These are phyloP conservation scores for Nephrocerus scutellatus DNA, from an alignment of 2,888 invertebrate genomes.

Conservation along the genomic window DNA sequence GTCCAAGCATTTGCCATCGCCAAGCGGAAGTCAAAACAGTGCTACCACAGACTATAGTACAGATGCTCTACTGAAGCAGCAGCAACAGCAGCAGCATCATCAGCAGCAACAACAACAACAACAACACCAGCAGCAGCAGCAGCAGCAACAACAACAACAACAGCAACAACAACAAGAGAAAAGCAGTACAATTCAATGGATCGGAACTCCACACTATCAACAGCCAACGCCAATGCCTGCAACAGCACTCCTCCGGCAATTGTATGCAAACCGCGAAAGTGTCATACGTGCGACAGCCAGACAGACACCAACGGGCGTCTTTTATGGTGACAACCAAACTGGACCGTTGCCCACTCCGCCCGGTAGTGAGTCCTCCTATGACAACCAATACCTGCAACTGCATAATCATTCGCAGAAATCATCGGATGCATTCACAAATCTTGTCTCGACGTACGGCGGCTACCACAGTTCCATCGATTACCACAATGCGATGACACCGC, in stretches of 20 bases:
- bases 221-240: constrained; percentile 66
- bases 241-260: constrained; percentile 78
- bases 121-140: constrained; percentile 50
- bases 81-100: constrained; percentile 9
- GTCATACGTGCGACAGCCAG: constrained; percentile 82
- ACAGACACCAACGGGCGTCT: constrained; percentile 45
- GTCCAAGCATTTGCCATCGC: constrained; percentile 84
- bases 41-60: constrained; percentile 82
- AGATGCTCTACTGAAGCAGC: constrained; percentile 73
- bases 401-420: constrained; percentile 52
- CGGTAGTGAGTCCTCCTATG: constrained; percentile 70
- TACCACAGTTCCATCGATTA: constrained; percentile 70
- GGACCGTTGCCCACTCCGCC: constrained; percentile 84
- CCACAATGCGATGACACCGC: constrained; percentile 93
- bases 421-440: constrained; percentile 54
- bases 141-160: constrained; percentile 31
- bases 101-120: constrained; percentile 35
- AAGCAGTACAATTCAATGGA: constrained; percentile 83
- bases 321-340: constrained; percentile 48
- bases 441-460: constrained; percentile 53
- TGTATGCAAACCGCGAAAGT: constrained; percentile 90
- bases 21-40: constrained; percentile 36
- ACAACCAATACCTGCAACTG: constrained; percentile 54
- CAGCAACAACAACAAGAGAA: constrained; percentile 54
- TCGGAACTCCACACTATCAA: constrained; percentile 65